Evolutionary conservation across 2,797 vertebrate species (phyloP).

Genomic region (Manis crassicaudata): DNA sequence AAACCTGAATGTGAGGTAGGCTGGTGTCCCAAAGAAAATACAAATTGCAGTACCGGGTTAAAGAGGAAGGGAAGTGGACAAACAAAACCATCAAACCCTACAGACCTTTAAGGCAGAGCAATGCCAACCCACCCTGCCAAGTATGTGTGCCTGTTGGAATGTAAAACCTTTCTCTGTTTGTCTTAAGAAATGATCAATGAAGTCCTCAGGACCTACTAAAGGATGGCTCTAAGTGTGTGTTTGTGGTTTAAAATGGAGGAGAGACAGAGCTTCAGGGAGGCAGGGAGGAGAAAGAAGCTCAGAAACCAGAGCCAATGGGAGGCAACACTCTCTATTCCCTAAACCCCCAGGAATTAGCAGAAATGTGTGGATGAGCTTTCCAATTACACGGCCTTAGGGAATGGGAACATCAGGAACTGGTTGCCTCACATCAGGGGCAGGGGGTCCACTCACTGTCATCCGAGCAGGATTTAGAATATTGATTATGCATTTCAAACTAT

Average conservation of each 20-base stretch:
- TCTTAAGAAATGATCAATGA: background rate
- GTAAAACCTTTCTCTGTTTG: background rate
- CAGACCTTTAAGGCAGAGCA: background rate
- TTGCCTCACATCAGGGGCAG: background rate
- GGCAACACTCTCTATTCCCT: background rate
- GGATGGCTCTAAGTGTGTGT: background rate
- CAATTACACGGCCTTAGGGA: fast-evolving
- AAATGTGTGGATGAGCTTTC: background rate
- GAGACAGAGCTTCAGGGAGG: background rate
- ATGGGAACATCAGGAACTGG: background rate
- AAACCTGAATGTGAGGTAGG: background rate
- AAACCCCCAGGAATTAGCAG: background rate
- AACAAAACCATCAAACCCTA: background rate
- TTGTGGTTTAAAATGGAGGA: background rate
- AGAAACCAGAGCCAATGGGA: background rate
- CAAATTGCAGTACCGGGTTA: background rate
- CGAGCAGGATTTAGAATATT: background rate
- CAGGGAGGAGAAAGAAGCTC: background rate
- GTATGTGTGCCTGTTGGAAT: too few relatives aligned
- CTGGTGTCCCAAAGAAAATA: background rate
- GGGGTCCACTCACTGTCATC: background rate
- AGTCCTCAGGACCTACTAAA: background rate
- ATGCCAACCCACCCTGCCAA: background rate
- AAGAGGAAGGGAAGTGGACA: too few relatives aligned
- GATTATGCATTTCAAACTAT: background rate